These are phyloP conservation scores for Monochamus saltuarius DNA, from an alignment of 1,140 invertebrate genomes.

Conservation along the genomic window DNA sequence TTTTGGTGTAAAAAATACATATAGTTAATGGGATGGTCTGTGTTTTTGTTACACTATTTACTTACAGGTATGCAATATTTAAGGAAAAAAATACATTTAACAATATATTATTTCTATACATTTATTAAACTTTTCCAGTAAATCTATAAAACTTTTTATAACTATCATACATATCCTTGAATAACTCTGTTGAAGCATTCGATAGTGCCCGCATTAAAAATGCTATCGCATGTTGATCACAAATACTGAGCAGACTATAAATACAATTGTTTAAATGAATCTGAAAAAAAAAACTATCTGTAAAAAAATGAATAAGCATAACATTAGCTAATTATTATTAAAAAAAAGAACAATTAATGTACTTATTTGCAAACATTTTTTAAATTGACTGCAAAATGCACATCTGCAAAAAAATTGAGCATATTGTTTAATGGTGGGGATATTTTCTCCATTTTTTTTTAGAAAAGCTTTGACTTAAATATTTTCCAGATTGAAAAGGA, in stretches of 20 bases:
- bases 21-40: too few species aligned
- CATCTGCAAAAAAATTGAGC: neutral
- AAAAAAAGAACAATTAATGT: neutral
- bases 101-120: too few species aligned
- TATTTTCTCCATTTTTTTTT: too few species aligned
- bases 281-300: constrained; percentile 33
- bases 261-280: constrained; percentile 45
- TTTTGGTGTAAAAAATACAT: too few species aligned
- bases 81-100: too few species aligned
- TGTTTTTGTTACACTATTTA: too few species aligned
- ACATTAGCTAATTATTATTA: constrained; percentile 9
- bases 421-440: neutral
- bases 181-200: constrained; percentile 45
- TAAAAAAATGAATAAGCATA: constrained; percentile 1
- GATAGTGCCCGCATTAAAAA: constrained; percentile 42
- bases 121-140: constrained; percentile 48
- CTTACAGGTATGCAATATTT: too few species aligned
- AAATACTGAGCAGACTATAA: constrained; percentile 40
- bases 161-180: constrained; percentile 45
- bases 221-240: constrained; percentile 45
- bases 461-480: too few species aligned
- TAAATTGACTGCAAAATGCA: neutral
- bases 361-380: neutral
- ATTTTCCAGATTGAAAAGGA: too few species aligned
- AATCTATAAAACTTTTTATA: constrained; percentile 50